These are phyloP conservation scores for Agrotis clavis DNA, from an alignment of 2,888 invertebrate species.

Conservation along the genomic window DNA sequence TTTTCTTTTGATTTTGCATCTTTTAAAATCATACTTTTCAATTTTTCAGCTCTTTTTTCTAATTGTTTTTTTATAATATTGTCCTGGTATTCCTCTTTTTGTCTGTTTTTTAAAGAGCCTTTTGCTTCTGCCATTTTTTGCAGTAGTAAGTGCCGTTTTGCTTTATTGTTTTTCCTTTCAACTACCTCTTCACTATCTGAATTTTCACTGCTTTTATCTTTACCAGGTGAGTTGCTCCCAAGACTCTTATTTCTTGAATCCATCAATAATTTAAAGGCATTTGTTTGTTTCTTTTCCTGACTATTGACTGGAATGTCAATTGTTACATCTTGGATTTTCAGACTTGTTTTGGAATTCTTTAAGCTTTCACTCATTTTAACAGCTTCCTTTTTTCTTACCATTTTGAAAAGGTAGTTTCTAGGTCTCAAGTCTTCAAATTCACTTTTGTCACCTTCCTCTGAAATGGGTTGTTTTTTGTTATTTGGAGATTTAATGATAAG, in stretches of 20 bases:
- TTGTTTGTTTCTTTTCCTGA: conserved; percentile 79
- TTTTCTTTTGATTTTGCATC: conserved; percentile 69
- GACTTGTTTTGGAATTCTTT: conserved; percentile 39
- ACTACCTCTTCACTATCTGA: conserved; percentile 70
- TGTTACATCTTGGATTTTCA: conserved; percentile 40
- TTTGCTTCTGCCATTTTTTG: conserved; percentile 93
- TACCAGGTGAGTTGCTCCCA: conserved; percentile 92
- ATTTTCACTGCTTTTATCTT: conserved; percentile 79
- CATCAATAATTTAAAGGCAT: conserved; percentile 93
- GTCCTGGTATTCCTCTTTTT: conserved; percentile 90
- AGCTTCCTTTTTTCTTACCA: conserved; percentile 78
- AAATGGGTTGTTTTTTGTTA: conserved; percentile 55
- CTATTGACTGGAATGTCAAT: conserved; percentile 59
- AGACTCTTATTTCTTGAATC: conserved; percentile 92
- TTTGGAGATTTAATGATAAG: conserved; percentile 81
- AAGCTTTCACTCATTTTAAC: conserved; percentile 55
- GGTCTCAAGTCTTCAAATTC: conserved; percentile 71
- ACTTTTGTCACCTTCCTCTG: conserved; percentile 36
- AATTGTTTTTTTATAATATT: conserved; percentile 91
- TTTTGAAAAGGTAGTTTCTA: conserved; percentile 83
- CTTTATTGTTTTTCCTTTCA: conserved; percentile 79
- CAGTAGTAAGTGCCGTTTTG: conserved; percentile 89
- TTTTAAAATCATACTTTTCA: conserved; percentile 87
- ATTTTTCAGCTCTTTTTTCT: conserved; percentile 91
- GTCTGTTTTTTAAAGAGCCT: conserved; percentile 91